Conservation (phyloP, 64 coral and sea anemone genomes). For the Acropora tenuis region DNA sequence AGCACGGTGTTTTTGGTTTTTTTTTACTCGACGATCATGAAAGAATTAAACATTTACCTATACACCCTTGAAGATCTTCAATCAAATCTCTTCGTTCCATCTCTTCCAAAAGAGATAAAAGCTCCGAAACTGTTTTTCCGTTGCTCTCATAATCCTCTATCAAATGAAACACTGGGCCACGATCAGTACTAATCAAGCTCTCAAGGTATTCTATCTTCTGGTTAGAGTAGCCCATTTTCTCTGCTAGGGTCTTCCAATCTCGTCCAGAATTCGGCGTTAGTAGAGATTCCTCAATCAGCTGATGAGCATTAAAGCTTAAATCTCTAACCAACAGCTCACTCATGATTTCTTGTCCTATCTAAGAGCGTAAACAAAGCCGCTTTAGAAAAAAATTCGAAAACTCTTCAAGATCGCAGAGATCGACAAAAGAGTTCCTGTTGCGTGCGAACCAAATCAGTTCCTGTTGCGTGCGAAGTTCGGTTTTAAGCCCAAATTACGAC, state of each 20-base stretch:
- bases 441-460: too few species aligned
- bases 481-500: too few species aligned
- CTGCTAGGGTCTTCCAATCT: constrained; percentile 78
- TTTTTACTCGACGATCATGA: background rate
- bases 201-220: constrained; percentile 52
- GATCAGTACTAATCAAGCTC: background rate
- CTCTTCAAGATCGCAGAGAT: too few species aligned
- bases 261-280: constrained; percentile 10
- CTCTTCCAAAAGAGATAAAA: constrained; percentile 50
- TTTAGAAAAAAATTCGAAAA: too few species aligned
- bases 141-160: constrained; percentile 33
- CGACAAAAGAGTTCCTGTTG: too few species aligned
- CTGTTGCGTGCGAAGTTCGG: too few species aligned
- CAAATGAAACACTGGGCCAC: constrained; percentile 49
- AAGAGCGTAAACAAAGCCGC: background rate
- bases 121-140: constrained; percentile 48
- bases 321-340: constrained; percentile 63
- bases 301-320: constrained; percentile 65
- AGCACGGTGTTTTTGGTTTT: too few species aligned
- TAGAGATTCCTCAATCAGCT: constrained; percentile 41
- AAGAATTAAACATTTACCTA: constrained; percentile 41
- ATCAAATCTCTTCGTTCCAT: constrained; percentile 74
- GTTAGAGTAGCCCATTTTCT: constrained; percentile 50
- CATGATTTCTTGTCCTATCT: constrained; percentile 2
- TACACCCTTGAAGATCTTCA: constrained; percentile 49